These are phyloP conservation scores for Heterodera carotae DNA, from an alignment of 1,140 invertebrate species.

Conservation along the genomic window DNA sequence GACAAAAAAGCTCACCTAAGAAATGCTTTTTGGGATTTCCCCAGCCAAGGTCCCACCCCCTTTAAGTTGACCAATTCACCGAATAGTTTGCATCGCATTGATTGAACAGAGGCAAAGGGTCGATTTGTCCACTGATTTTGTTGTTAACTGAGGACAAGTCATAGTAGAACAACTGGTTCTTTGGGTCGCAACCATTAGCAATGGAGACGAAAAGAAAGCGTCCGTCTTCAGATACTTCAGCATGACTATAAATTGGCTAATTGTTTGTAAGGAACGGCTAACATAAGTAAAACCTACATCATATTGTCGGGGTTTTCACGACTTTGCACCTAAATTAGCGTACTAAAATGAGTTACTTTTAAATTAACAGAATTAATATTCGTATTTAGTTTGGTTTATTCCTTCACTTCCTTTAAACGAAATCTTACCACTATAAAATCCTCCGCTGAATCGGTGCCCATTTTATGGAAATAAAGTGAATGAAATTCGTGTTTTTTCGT, in stretches of 20 bases:
- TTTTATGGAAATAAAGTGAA: slow-evolving; percentile 86
- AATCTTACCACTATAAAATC: slow-evolving; percentile 78
- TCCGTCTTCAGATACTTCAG: slow-evolving; percentile 59
- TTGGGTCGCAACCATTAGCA: slow-evolving; percentile 58
- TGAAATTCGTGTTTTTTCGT: slow-evolving; percentile 83
- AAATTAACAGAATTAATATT: no score
- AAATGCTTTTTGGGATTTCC: no score
- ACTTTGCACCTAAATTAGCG: slow-evolving; percentile 73
- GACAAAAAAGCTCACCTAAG: no score
- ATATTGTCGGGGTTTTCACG: slow-evolving; percentile 86
- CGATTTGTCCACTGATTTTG: slow-evolving; percentile 54
- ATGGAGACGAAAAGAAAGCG: slow-evolving; percentile 54
- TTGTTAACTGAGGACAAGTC: slow-evolving; percentile 50
- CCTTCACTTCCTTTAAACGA: no score
- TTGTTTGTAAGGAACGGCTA: neutral
- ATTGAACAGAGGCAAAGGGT: slow-evolving; percentile 71
- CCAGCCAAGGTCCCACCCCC: no score
- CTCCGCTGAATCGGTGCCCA: slow-evolving; percentile 82
- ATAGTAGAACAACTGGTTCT: slow-evolving; percentile 60
- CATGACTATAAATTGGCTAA: slow-evolving; percentile 37
- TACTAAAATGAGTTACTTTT: neutral
- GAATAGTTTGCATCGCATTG: slow-evolving; percentile 92
- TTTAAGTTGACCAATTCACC: slow-evolving; percentile 69
- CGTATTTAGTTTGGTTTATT: no score
- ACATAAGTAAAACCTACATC: slow-evolving; percentile 73